Conservation (phyloP, 1,140 invertebrate species). For the Cephus cinctus region DNA sequence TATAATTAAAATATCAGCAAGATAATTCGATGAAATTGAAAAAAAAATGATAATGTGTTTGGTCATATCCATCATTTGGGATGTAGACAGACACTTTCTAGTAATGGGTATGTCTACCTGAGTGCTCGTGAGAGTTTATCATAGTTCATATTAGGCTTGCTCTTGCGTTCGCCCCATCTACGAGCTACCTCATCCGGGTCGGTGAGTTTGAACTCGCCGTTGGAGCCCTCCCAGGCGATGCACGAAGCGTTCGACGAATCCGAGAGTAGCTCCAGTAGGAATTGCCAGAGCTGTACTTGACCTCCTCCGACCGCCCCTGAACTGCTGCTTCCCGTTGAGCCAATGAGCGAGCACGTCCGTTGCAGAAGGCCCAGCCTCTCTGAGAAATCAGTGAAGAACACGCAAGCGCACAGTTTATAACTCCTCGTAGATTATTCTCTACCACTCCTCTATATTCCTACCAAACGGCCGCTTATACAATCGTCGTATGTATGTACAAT, state of each 20-base stretch:
- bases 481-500: too few species aligned
- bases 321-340: constrained; percentile 68
- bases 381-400: constrained; percentile 25
- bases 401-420: constrained; percentile 27
- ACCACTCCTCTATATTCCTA: too few species aligned
- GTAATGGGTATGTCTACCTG: constrained; percentile 77
- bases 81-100: too few species aligned
- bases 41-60: too few species aligned
- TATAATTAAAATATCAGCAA: too few species aligned
- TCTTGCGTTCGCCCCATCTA: constrained; percentile 96
- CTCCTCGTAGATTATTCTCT: too few species aligned
- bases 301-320: constrained; percentile 68
- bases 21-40: too few species aligned
- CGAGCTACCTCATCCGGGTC: constrained; percentile 97
- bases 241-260: constrained; percentile 89
- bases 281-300: constrained; percentile 99
- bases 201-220: constrained; percentile 95
- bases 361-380: constrained; percentile 52
- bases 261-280: constrained; percentile 92
- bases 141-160: constrained; percentile 99
- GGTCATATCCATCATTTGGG: too few species aligned
- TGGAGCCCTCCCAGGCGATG: constrained; percentile 95
- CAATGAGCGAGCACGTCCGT: constrained; percentile 50
- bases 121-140: constrained; percentile 97
- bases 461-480: too few species aligned